phyloP scores from a whole-genome alignment of 1,140 invertebrate genomes.

The Triops cancriformis region DNA sequence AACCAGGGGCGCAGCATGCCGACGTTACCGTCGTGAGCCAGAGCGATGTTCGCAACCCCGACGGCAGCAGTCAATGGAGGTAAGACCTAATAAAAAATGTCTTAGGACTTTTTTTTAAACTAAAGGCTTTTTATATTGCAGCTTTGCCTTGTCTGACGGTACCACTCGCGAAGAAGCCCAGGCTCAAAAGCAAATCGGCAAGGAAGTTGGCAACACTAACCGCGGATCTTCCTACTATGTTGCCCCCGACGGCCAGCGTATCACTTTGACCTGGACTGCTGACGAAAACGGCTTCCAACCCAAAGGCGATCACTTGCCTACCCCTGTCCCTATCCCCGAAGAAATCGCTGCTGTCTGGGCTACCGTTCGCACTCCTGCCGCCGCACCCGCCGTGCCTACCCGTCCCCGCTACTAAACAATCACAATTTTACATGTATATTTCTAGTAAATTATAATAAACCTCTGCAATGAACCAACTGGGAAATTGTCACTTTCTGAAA shows the following conservation, averaged over 20 bases:
- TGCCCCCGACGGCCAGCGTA: constrained; percentile 31
- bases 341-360: constrained; percentile 1
- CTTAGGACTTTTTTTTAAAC: not conserved
- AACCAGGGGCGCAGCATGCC: not conserved
- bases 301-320: constrained; percentile 34
- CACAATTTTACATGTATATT: too few species aligned
- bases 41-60: constrained; percentile 14
- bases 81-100: not conserved
- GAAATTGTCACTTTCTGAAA: too few species aligned
- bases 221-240: constrained; percentile 36
- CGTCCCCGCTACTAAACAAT: too few species aligned
- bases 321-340: constrained; percentile 28
- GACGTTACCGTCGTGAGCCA: constrained; percentile 21
- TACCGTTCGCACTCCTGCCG: not conserved
- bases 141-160: constrained; percentile 20
- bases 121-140: not conserved
- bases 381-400: not conserved
- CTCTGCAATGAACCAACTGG: too few species aligned
- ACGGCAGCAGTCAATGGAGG: constrained; percentile 20
- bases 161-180: constrained; percentile 20
- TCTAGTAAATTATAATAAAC: too few species aligned
- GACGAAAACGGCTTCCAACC: constrained; percentile 36
- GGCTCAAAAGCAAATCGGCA: constrained; percentile 22
- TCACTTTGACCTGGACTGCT: constrained; percentile 32
- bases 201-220: constrained; percentile 33